phyloP scores from a whole-genome alignment of 2,888 invertebrate genomes.

The Allolobophora icterica region DNA sequence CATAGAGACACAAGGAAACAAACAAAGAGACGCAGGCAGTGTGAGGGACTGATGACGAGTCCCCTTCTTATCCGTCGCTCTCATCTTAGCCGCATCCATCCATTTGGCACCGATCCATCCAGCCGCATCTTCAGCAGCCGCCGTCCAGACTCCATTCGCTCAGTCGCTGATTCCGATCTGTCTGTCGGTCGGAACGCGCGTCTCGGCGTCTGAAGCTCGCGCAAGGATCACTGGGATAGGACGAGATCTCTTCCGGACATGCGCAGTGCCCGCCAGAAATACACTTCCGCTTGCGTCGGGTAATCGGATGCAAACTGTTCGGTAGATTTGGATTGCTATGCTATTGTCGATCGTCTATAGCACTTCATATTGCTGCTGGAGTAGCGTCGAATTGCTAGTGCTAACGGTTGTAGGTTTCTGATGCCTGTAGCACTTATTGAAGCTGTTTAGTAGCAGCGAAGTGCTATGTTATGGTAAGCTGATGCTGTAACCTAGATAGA shows the following conservation, averaged over 20 bases:
- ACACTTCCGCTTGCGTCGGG: not conserved
- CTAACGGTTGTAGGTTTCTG: not conserved
- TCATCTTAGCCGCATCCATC: slow-evolving; percentile 3
- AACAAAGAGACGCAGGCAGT: not conserved
- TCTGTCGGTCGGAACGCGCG: not conserved
- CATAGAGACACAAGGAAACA: not conserved
- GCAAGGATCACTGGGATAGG: not conserved
- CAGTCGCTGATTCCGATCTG: not conserved
- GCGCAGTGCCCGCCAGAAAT: not conserved
- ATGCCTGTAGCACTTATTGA: not conserved
- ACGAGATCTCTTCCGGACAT: not conserved
- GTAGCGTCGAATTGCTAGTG: not conserved
- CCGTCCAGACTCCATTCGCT: not conserved
- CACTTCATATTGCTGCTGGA: not conserved
- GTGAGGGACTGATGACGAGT: not conserved
- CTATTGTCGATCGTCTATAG: not conserved
- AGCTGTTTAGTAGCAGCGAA: not conserved
- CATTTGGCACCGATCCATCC: not conserved
- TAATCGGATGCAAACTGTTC: not conserved
- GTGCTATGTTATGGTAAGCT: not conserved
- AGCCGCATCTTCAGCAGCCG: not conserved
- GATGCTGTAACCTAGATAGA: not conserved
- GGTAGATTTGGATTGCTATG: not conserved
- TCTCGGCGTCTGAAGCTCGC: not conserved
- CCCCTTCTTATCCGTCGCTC: not conserved